Evolutionary conservation across 37 sponge, comb jelly and placozoan species (phyloP).

Genomic region (Axinella damicornis): DNA sequence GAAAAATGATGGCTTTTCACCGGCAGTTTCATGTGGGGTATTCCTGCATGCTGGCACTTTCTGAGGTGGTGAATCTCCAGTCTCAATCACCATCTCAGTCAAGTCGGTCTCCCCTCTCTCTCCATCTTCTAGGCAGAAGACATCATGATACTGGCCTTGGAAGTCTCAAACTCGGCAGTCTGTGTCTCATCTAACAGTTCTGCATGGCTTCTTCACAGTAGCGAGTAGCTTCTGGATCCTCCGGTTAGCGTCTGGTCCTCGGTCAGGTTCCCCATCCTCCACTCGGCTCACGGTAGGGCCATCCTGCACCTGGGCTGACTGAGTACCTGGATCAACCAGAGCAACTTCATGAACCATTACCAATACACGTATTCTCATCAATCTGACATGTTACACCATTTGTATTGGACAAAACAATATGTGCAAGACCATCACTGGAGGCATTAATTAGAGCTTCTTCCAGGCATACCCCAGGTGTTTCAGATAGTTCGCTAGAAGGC

Average conservation of each 20-base stretch:
- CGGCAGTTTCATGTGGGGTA: constrained; percentile 7
- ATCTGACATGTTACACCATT: constrained; percentile 10
- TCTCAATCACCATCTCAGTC: constrained; percentile 31
- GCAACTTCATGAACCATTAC: not conserved
- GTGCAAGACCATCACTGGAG: not conserved
- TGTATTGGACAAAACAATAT: constrained; percentile 1
- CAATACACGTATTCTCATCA: not conserved
- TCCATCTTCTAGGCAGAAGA: constrained; percentile 22
- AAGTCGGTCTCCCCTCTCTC: constrained; percentile 56
- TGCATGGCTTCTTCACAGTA: not conserved
- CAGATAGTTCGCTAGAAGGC: not conserved
- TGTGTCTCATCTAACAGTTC: not conserved
- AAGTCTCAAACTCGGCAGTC: not conserved
- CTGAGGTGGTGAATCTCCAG: constrained; percentile 27
- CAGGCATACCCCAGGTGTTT: not conserved
- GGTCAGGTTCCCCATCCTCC: not conserved
- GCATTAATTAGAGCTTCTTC: constrained; percentile 5
- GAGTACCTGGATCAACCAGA: not conserved
- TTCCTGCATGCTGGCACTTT: constrained; percentile 25
- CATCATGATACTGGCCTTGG: constrained; percentile 17
- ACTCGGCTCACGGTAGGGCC: not conserved
- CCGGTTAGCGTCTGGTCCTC: not conserved
- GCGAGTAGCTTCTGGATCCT: constrained; percentile 8
- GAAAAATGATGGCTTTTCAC: constrained; percentile 3
- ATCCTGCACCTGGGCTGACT: not conserved